Conservation (phyloP, 2,797 vertebrate genomes). For the Chrosomus eos region DNA sequence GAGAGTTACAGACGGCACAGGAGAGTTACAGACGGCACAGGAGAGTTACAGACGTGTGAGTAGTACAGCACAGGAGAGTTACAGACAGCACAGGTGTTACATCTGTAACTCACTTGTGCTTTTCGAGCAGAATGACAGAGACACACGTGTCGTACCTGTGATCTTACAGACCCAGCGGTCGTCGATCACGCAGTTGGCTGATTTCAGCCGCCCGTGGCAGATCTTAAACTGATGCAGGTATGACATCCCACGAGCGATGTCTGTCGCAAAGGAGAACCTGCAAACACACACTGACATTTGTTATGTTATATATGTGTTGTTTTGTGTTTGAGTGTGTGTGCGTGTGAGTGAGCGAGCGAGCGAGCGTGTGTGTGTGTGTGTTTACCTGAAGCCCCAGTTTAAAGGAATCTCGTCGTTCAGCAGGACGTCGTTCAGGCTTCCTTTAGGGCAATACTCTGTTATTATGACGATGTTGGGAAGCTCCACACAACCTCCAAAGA, state of each 20-base stretch:
- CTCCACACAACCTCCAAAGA: constrained; percentile 84
- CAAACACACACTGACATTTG: not conserved
- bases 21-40: not conserved
- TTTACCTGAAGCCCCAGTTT: constrained; percentile 87
- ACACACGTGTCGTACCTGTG: constrained; percentile 70
- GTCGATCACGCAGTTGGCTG: constrained; percentile 83
- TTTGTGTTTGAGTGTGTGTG: not conserved
- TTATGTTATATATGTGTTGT: not conserved
- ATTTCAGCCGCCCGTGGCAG: constrained; percentile 81
- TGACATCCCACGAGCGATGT: constrained; percentile 84
- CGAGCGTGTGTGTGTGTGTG: constrained; percentile 16
- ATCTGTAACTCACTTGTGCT: too few relatives aligned
- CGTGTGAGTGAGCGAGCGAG: not conserved
- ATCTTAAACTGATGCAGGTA: constrained; percentile 85
- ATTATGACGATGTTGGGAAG: constrained; percentile 83
- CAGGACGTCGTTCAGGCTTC: constrained; percentile 83
- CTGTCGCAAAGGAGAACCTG: constrained; percentile 87
- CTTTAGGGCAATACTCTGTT: constrained; percentile 89
- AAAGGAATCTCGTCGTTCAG: constrained; percentile 85
- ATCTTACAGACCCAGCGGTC: constrained; percentile 89
- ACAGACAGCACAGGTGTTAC: too few relatives aligned
- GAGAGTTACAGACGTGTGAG: too few relatives aligned
- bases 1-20: too few relatives aligned
- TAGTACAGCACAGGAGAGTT: too few relatives aligned
- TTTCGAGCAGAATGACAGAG: not conserved